phyloP scores from a whole-genome alignment of 1,140 invertebrate genomes.

The Sarcophaga peregrina region DNA sequence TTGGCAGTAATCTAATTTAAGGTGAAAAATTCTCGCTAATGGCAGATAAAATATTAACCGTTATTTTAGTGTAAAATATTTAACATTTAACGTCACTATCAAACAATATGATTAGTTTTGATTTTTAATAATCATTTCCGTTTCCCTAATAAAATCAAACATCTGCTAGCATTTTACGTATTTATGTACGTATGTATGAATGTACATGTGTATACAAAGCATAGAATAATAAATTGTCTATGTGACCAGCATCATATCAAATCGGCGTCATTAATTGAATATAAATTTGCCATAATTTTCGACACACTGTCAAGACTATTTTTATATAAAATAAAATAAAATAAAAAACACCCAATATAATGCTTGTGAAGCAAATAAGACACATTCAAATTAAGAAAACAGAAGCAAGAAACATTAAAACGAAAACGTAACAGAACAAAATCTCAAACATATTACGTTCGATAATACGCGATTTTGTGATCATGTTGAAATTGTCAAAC shows the following conservation, averaged over 20 bases:
- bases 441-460: background rate
- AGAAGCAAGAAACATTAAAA: background rate
- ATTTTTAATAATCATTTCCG: background rate
- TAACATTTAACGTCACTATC: background rate
- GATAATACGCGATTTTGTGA: background rate
- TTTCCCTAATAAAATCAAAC: background rate
- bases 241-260: background rate
- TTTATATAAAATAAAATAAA: background rate
- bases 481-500: background rate
- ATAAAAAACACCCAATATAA: background rate
- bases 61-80: background rate
- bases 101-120: background rate
- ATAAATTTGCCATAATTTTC: background rate
- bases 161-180: background rate
- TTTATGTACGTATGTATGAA: background rate
- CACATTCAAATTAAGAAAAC: background rate
- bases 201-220: background rate
- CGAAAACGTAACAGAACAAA: background rate
- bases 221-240: background rate
- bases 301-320: slow-evolving; percentile 6
- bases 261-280: background rate
- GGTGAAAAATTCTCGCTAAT: no score
- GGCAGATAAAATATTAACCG: background rate
- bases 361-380: background rate
- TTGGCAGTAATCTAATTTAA: no score